Evolutionary conservation across 2,888 invertebrate species (phyloP), one percentile per base, ranked within the genome.

Genomic region (Ctena decussata): DNA sequence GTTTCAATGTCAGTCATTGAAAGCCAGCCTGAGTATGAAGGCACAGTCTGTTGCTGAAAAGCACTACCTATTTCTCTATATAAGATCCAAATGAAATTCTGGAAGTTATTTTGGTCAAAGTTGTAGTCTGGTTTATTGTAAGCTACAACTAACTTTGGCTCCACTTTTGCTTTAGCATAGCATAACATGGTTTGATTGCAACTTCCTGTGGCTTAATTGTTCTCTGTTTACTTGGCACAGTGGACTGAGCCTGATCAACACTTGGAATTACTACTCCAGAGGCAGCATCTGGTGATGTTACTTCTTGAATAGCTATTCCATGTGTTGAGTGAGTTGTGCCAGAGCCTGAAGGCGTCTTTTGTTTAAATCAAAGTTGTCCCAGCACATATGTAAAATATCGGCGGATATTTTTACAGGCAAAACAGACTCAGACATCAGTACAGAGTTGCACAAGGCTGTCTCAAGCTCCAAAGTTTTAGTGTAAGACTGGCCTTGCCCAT

Each of bases 251-350:
- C 30, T 57, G n/a, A n/a, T n/a, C 30, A 57, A 30, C 30, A 30
- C 30, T 24, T 57, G 6, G 57, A 57, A 57, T 30, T 57, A 30
- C 27, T 30, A 57, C 18, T 21, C 53, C 57, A 57, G 57, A 27
- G 27, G n/a, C 11, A 15, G 18, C 27, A 30, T 24, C 57, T 57
- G 81, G 46, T 41, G 44, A 18, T 87, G 41, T 21, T n/a, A 37
- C 44, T 73, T 75, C 74, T 46, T 80, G 80, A 27, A 80, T 80
- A 41, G 74, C 60, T 18, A 80, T 80, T 27, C 80, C 80, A 75
- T 80, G 80, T 27, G 80, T 37, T 30, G 80, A 37, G 35, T 80
- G 80, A 39, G 80, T 75, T 57, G 80, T 80, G 32, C 80, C 75
- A 53, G 57, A 60, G 35, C 75, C 57, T 49, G 82, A 65, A 32